phyloP scores from a whole-genome alignment of 2,888 invertebrate genomes.

The Ormyrus labotus region DNA sequence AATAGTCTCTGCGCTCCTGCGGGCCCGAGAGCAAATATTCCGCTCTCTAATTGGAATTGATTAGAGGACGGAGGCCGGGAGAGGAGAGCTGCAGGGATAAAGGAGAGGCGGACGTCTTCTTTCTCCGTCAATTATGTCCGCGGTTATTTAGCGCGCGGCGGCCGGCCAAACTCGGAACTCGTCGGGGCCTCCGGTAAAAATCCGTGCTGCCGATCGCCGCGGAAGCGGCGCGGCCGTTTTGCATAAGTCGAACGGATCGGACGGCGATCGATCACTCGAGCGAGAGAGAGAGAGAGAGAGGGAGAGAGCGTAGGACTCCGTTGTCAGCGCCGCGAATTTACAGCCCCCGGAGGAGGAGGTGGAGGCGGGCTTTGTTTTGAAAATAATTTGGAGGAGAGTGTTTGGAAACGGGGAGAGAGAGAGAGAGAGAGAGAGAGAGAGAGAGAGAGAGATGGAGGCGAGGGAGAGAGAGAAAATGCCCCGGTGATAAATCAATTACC shows the following conservation, averaged over 20 bases:
- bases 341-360: not conserved
- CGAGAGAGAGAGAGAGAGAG: not conserved
- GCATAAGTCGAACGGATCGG: conserved; percentile 52
- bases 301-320: too few species aligned
- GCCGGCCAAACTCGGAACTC: conserved; percentile 26
- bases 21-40: conserved; percentile 56
- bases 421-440: conserved; percentile 52
- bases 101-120: conserved; percentile 49
- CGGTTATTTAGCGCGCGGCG: conserved; percentile 46
- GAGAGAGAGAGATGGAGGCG: not conserved
- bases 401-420: conserved; percentile 19
- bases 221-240: conserved; percentile 49
- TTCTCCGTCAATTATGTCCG: conserved; percentile 43
- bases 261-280: conserved; percentile 51
- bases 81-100: conserved; percentile 66
- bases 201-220: conserved; percentile 21
- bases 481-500: conserved; percentile 57
- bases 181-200: too few species aligned
- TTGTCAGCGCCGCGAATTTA: too few species aligned
- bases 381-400: too few species aligned
- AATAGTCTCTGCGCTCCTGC: conserved; percentile 67
- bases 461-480: not conserved
- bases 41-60: conserved; percentile 76
- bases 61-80: conserved; percentile 65
- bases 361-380: conserved; percentile 26